Evolutionary conservation across 2,888 invertebrate species (phyloP).

Genomic region (Volucella inanis): DNA sequence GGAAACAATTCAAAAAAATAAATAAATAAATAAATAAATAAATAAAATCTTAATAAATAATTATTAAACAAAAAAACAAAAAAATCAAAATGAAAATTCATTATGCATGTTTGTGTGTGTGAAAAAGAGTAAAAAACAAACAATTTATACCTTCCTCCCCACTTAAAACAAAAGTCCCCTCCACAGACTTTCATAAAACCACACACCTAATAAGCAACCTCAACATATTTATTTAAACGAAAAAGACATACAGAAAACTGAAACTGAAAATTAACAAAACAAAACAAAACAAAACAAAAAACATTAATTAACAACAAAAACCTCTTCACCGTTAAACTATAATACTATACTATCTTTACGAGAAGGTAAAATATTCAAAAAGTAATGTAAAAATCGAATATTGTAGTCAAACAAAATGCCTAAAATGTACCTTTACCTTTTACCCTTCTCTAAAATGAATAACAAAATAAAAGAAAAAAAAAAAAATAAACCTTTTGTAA

Average conservation of each 20-base stretch:
- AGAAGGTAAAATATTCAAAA: conserved; percentile 45
- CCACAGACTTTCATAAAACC: neutral
- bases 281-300: neutral
- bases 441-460: conserved; percentile 39
- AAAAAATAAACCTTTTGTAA: conserved; percentile 4
- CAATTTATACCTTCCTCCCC: conserved; percentile 53
- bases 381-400: conserved; percentile 55
- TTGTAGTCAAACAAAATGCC: conserved; percentile 45
- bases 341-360: conserved; percentile 6
- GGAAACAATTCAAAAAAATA: conserved; percentile 61
- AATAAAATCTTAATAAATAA: conserved; percentile 46
- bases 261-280: neutral
- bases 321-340: conserved; percentile 27
- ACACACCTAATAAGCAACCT: conserved; percentile 25
- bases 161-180: conserved; percentile 37
- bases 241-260: conserved; percentile 40
- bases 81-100: conserved; percentile 66
- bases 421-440: conserved; percentile 73
- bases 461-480: neutral
- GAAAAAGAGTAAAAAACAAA: conserved; percentile 36
- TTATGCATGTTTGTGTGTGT: conserved; percentile 72
- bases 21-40: conserved; percentile 33
- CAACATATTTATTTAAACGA: conserved; percentile 58
- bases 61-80: conserved; percentile 39
- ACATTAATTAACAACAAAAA: neutral